Percentiles rank a stretch among this genome's conserved stretches.
phyloP scores from a whole-genome alignment of 2,888 invertebrate species.

The Diaprepes abbreviatus region DNA sequence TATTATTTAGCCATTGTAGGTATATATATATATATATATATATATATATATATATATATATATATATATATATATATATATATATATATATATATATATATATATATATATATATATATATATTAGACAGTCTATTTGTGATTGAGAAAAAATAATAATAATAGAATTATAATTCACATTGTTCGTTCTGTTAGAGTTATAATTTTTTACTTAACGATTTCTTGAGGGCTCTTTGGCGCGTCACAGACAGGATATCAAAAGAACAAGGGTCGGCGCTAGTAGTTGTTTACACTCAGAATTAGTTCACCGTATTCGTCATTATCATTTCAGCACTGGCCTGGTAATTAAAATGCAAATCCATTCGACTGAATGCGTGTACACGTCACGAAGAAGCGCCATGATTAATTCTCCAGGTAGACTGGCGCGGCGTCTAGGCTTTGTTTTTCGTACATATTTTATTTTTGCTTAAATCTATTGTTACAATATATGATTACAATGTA shows the following conservation, averaged over 20 bases:
- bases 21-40: no score
- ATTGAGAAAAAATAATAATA: no score
- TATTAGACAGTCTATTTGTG: no score
- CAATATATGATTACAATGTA: constrained; percentile 18
- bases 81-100: no score
- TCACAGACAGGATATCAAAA: constrained; percentile 30
- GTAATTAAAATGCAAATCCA: constrained; percentile 71
- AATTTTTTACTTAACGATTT: constrained; percentile 8
- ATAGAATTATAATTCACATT: no score
- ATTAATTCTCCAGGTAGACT: constrained; percentile 69
- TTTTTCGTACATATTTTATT: constrained; percentile 30
- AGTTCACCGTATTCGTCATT: constrained; percentile 67
- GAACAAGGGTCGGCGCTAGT: constrained; percentile 46
- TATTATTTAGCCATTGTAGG: no score
- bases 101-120: no score
- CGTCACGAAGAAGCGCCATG: constrained; percentile 68
- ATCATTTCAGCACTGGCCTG: constrained; percentile 75
- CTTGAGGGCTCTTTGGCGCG: constrained; percentile 37
- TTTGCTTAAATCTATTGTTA: constrained; percentile 21
- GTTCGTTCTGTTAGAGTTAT: no score
- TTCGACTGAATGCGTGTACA: constrained; percentile 69
- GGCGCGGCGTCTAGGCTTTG: constrained; percentile 31
- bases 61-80: no score
- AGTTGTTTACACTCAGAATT: constrained; percentile 68
- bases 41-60: no score